Conservation (phyloP, 1,140 invertebrate species). For the Cataglyphis hispanica region DNA sequence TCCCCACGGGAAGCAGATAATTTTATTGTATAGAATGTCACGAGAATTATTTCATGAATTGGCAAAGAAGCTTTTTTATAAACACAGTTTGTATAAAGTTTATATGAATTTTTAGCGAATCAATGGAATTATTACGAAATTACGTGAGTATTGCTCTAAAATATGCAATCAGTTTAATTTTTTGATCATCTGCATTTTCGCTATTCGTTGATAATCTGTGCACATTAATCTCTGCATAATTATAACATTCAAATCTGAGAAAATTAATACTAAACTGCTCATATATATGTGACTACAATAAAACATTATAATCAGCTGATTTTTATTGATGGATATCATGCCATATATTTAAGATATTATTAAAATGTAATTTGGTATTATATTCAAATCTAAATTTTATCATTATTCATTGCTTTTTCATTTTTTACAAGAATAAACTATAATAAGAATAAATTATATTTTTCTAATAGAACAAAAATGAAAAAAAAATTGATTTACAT, state of each 20-base stretch:
- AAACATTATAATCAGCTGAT: constrained; percentile 51
- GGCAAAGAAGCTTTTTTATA: constrained; percentile 15
- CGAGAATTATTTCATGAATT: neutral
- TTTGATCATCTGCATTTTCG: constrained; percentile 36
- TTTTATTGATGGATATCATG: constrained; percentile 25
- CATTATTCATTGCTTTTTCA: constrained; percentile 28
- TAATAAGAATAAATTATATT: too few relatives aligned
- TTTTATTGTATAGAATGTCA: constrained; percentile 7
- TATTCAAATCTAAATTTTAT: constrained; percentile 53
- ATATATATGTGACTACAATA: constrained; percentile 26
- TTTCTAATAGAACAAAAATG: neutral
- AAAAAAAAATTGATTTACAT: neutral
- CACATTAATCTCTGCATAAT: constrained; percentile 38
- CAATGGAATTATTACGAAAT: neutral
- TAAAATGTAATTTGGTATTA: constrained; percentile 51
- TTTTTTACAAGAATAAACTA: neutral
- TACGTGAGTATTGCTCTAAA: neutral
- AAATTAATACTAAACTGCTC: constrained; percentile 53
- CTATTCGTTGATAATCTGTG: constrained; percentile 23
- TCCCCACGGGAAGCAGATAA: neutral
- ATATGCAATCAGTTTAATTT: constrained; percentile 44
- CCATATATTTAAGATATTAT: constrained; percentile 17
- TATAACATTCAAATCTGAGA: constrained; percentile 41
- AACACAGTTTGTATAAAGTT: neutral
- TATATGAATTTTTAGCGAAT: constrained; percentile 29